phyloP scores from a whole-genome alignment of 2,113 vertebrate species.

The Gambusia holbrooki region DNA sequence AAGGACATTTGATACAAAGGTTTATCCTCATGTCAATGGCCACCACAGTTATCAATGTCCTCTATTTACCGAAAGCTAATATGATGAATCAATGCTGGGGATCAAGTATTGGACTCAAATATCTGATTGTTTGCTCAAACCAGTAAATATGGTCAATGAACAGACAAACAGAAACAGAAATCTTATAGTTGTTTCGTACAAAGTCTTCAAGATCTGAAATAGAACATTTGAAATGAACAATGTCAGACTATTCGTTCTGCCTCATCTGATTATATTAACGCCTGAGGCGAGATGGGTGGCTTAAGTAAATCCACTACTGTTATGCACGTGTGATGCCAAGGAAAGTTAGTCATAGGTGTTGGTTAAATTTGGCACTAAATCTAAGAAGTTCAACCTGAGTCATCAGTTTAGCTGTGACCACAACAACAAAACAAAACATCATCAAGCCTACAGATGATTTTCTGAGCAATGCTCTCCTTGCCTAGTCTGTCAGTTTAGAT shows the following conservation, averaged over 20 bases:
- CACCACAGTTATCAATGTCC: conserved; percentile 11
- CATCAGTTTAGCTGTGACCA: neutral
- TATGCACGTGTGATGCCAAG: neutral
- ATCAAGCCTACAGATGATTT: neutral
- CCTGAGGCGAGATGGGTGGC: neutral
- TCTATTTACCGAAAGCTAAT: conserved; percentile 21
- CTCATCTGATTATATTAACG: neutral
- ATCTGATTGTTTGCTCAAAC: neutral
- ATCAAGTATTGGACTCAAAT: neutral
- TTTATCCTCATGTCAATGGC: conserved; percentile 36
- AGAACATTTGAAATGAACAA: neutral
- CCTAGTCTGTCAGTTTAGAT: no score
- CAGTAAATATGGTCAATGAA: neutral
- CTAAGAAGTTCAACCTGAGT: neutral
- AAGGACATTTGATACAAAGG: conserved; percentile 22
- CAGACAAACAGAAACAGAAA: neutral
- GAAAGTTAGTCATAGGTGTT: neutral
- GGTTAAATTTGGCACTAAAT: neutral
- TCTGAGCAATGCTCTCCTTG: neutral
- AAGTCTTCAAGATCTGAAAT: neutral
- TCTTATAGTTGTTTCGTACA: neutral
- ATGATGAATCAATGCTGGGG: conserved; percentile 12
- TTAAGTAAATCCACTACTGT: neutral
- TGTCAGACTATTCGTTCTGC: neutral
- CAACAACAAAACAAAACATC: neutral